Evolutionary conservation across 1,140 invertebrate genomes (phyloP), one percentile per base, ranked within the genome.

Genomic region (Megalonaias nervosa): DNA sequence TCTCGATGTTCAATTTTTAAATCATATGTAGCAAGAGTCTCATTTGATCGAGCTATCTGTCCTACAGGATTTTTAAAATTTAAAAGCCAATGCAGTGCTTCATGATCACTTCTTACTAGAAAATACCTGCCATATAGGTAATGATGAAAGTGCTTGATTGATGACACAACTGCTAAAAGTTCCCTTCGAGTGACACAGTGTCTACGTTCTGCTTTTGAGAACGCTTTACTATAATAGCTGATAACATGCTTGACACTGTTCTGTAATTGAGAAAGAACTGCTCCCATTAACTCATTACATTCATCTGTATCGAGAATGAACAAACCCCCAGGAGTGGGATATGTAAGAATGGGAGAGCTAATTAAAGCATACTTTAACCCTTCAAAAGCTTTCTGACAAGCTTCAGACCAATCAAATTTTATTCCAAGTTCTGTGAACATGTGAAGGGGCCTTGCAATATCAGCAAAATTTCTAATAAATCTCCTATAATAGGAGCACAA

Each of bases 161-260:
- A 67, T 61, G 21, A 21, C 6, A 82, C 60, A 6, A 81, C 66
- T 26, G 81, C 81, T 13, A 81, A 70, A 12, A 84, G 66, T 74
- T 84, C 81, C 64, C 69, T 84, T 14, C 75, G 1, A 26, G 82
- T 81, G 6, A 73, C 73, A 66, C 82, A 84, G 81, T 93, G 93
- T 15, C 91, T 90, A 74, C 84, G 75, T 84, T 94, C 4, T 91
- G 90, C 79, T 23, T 55, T 70, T 31, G 38, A 76, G 1, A 85
- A 72, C 5, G 73, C 31, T 31, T 67, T 67, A 67, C 77, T 81
- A 9, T 55, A 64, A 73, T 78, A 87, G 5, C 80, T 76, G 4
- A 86, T 73, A 0, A 80, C 68, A 17, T 67, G 17, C 60, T 82
- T 79, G 17, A 64, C 38, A 60, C 82, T 74, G 11, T 82, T 79